phyloP scores from a whole-genome alignment of 2,113 vertebrate species.

The Oophaga pumilio region DNA sequence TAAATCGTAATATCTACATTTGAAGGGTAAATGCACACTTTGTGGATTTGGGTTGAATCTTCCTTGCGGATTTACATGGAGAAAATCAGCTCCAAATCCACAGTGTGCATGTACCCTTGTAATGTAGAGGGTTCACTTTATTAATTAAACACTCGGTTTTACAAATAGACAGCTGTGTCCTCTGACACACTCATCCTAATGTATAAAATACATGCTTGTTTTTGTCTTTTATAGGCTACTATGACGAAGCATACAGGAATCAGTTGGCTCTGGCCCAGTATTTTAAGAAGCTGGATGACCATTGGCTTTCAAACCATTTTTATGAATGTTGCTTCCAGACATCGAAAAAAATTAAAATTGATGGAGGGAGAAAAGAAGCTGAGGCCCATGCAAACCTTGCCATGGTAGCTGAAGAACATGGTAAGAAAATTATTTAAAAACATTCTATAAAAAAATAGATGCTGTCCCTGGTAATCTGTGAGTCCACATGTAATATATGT shows the following conservation, averaged over 20 bases:
- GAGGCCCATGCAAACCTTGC: slow-evolving; percentile 75
- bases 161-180: background rate
- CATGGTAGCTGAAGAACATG: slow-evolving; percentile 72
- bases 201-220: background rate
- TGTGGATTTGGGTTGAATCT: too few relatives aligned
- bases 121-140: too few relatives aligned
- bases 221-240: slow-evolving; percentile 67
- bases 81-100: too few relatives aligned
- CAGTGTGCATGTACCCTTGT: too few relatives aligned
- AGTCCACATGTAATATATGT: too few relatives aligned
- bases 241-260: slow-evolving; percentile 75
- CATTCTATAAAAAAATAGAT: background rate
- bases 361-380: slow-evolving; percentile 76
- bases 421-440: slow-evolving; percentile 64
- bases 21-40: too few relatives aligned
- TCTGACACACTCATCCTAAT: background rate
- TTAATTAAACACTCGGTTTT: background rate
- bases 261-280: slow-evolving; percentile 75
- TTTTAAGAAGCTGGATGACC: slow-evolving; percentile 76
- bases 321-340: slow-evolving; percentile 74
- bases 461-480: too few relatives aligned
- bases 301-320: slow-evolving; percentile 80
- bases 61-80: too few relatives aligned
- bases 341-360: slow-evolving; percentile 70
- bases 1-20: too few relatives aligned